Conservation (phyloP, 2,888 invertebrate species). For the Hylaea fasciaria region DNA sequence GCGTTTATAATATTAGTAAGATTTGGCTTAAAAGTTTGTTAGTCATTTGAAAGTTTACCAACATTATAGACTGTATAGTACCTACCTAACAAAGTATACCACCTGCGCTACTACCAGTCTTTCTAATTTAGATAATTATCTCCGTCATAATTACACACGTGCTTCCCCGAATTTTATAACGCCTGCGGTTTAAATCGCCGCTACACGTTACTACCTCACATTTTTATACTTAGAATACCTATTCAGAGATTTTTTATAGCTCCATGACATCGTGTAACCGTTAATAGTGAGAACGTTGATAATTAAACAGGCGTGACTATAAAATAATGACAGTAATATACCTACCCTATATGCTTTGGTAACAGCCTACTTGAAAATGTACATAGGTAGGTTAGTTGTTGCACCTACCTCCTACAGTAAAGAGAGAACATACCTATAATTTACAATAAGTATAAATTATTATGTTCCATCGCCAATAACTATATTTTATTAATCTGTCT, state of each 20-base stretch:
- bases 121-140: constrained; percentile 43
- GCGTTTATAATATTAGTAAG: too few species aligned
- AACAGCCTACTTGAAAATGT: constrained; percentile 10
- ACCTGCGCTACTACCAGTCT: constrained; percentile 13
- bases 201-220: constrained; percentile 48
- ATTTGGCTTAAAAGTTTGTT: too few species aligned
- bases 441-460: too few species aligned
- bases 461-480: too few species aligned
- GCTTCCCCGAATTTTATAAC: constrained; percentile 49
- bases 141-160: constrained; percentile 43
- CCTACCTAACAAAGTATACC: not conserved
- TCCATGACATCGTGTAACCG: constrained; percentile 42
- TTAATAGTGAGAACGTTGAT: constrained; percentile 47
- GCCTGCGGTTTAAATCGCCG: constrained; percentile 48
- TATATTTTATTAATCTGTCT: too few species aligned
- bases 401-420: not conserved
- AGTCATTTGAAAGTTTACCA: too few species aligned
- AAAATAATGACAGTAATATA: constrained; percentile 16
- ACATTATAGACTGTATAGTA: not conserved
- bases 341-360: not conserved
- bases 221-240: constrained; percentile 43
- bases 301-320: constrained; percentile 49
- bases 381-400: not conserved
- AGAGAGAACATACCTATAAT: too few species aligned
- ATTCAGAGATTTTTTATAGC: constrained; percentile 44